A percentile compares a stretch with the other conserved stretches of the same genome.
These are phyloP conservation scores for Sarotherodon lohbergeri DNA, from an alignment of 2,113 vertebrate genomes.

Conservation along the genomic window DNA sequence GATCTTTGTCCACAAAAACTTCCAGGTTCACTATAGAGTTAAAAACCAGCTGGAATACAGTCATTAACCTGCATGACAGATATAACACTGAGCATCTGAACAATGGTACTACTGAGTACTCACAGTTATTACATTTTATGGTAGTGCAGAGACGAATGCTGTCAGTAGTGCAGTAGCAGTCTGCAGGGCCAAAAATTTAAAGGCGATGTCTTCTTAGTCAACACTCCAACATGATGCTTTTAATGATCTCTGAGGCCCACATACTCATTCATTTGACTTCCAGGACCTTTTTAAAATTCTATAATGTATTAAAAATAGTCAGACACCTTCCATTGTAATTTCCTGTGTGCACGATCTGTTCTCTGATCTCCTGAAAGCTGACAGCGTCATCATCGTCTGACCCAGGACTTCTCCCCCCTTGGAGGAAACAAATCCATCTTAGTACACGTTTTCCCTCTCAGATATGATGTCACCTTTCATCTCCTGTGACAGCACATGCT, in stretches of 20 bases:
- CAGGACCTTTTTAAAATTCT: background rate
- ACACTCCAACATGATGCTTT: background rate
- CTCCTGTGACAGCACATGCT: background rate
- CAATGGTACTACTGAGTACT: background rate
- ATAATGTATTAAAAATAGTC: background rate
- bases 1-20: background rate
- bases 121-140: background rate
- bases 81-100: background rate
- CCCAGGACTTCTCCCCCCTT: background rate
- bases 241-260: background rate
- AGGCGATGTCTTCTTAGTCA: background rate
- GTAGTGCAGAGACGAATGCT: background rate
- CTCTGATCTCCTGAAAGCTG: background rate
- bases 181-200: background rate
- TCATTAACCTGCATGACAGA: background rate
- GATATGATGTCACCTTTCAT: slow-evolving; percentile 16
- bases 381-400: background rate
- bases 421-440: background rate
- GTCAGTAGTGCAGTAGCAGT: background rate
- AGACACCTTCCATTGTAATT: background rate
- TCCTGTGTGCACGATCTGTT: background rate
- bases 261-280: background rate
- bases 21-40: background rate
- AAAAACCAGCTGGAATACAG: background rate
- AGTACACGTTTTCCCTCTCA: background rate